Evolutionary conservation across 1,140 invertebrate genomes (phyloP), one percentile per base, ranked within the genome.

Genomic region (Akabosia matsudoensis): DNA sequence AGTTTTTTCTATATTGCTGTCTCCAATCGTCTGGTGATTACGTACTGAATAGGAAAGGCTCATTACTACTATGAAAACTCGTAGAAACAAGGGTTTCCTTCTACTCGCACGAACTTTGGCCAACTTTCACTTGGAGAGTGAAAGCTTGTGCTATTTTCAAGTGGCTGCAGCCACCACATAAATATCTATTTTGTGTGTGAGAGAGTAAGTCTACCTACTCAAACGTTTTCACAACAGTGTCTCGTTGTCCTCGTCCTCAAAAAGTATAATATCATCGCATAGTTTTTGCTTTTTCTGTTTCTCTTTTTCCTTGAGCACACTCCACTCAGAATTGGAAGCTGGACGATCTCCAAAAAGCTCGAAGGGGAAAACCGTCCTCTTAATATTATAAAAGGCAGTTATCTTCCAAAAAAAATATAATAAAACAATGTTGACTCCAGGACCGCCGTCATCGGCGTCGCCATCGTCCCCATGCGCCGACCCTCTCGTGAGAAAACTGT

Each of bases 351-450:
- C 54, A 61, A 61, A 61, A 61, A 61, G 54, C 14, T 24, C 13
- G 14, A 61, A 45, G 18, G 18, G 37, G 18, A 45, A 18, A 45
- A 18, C 37, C 37, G 37, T 45, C 7, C 7, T 10, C 37, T 10
- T 45, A 45, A n/a, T n/a, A n/a, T n/a, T 45, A 45, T 45, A 18
- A 18, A 45, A 45, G 37, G 18, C 37, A 10, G 37, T 45, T 45
- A 45, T 45, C 37, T 10, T 45, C 37, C 37, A 45, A 45, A 18
- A 45, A 18, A 45, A 45, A 45, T 45, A 45, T 18, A 45, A 45
- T 7, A 45, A 45, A 45, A 67, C 3, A 30, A 67, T 67, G 61
- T 67, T 67, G 61, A 67, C 61, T 67, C 61, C 61, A 22, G 61
- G 61, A 67, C 28, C 61, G 28, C 31, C 61, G 10, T 30, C n/a